Evolutionary conservation across 1,140 invertebrate genomes (phyloP).

Genomic region (Sarcophaga peregrina): DNA sequence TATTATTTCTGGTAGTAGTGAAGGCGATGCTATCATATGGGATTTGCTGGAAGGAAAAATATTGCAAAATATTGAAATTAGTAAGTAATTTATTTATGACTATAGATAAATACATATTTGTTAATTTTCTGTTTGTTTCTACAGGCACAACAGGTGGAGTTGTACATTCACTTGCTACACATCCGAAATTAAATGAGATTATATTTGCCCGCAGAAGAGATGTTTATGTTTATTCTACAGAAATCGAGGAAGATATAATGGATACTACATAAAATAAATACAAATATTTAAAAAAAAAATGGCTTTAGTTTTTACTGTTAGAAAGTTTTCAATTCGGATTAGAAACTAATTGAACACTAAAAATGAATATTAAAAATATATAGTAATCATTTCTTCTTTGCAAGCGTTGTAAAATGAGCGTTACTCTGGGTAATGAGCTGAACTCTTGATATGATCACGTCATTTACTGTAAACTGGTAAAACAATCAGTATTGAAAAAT

Average conservation of each 20-base stretch:
- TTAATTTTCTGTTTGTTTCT: background rate
- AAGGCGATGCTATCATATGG: slow-evolving; percentile 88
- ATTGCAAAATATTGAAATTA: slow-evolving; percentile 68
- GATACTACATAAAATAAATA: background rate
- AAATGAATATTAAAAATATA: too few species aligned
- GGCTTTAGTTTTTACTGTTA: too few species aligned
- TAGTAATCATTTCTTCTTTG: too few species aligned
- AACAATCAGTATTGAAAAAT: too few species aligned
- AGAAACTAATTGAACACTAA: too few species aligned
- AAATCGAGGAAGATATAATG: slow-evolving; percentile 32
- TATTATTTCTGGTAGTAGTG: slow-evolving; percentile 88
- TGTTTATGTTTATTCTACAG: slow-evolving; percentile 74
- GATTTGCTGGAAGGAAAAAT: slow-evolving; percentile 82
- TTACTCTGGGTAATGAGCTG: too few species aligned
- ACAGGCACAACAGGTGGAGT: slow-evolving; percentile 67
- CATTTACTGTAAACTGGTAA: too few species aligned
- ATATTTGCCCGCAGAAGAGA: slow-evolving; percentile 75
- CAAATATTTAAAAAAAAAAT: too few species aligned
- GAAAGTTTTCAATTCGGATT: too few species aligned
- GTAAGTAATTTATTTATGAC: slow-evolving; percentile 49
- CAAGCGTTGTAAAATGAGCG: too few species aligned
- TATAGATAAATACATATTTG: background rate
- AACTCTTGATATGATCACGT: too few species aligned
- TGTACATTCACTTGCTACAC: slow-evolving; percentile 77
- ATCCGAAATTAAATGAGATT: slow-evolving; percentile 77